Conservation (phyloP, 2,797 vertebrate genomes). For the Trachops cirrhosus region DNA sequence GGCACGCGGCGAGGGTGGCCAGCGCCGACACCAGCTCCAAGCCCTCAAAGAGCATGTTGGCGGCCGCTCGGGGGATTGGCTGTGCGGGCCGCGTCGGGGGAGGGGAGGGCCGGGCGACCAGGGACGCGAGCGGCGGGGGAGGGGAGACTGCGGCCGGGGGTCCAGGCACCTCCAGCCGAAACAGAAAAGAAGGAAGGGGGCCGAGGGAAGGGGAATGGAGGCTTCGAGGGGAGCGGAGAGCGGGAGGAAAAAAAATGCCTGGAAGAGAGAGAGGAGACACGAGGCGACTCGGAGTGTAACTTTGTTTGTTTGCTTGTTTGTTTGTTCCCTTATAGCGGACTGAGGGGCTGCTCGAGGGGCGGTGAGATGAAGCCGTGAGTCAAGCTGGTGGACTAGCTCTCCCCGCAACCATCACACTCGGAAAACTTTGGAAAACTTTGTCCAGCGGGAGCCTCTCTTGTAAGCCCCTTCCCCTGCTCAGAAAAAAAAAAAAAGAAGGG, state of each 20-base stretch:
- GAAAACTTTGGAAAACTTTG: slow-evolving; percentile 77
- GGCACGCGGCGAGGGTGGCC: slow-evolving; percentile 94
- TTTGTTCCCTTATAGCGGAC: slow-evolving; percentile 70
- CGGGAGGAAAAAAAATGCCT: slow-evolving; percentile 32
- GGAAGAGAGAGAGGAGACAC: slow-evolving; percentile 60
- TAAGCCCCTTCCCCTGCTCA: slow-evolving; percentile 55
- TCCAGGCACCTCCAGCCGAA: slow-evolving; percentile 61
- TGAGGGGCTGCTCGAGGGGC: slow-evolving; percentile 50
- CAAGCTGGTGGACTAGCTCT: slow-evolving; percentile 59
- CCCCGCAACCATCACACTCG: slow-evolving; percentile 54
- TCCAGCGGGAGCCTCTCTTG: slow-evolving; percentile 51
- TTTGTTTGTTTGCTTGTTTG: slow-evolving; percentile 78
- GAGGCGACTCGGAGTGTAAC: slow-evolving; percentile 69
- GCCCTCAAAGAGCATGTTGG: slow-evolving; percentile 92
- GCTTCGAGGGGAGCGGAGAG: slow-evolving; percentile 43
- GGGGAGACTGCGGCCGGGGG: slow-evolving; percentile 63
- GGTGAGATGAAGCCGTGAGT: slow-evolving; percentile 54
- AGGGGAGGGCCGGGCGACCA: slow-evolving; percentile 54
- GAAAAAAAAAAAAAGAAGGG: background rate
- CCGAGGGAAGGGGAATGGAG: slow-evolving; percentile 56
- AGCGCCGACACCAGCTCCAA: slow-evolving; percentile 96
- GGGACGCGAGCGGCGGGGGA: slow-evolving; percentile 60
- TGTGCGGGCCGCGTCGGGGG: slow-evolving; percentile 69
- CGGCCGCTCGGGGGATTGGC: slow-evolving; percentile 77
- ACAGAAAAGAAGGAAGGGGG: slow-evolving; percentile 51